These are phyloP conservation scores for Prietella phreatophila DNA, from an alignment of 2,113 vertebrate genomes.

Conservation along the genomic window DNA sequence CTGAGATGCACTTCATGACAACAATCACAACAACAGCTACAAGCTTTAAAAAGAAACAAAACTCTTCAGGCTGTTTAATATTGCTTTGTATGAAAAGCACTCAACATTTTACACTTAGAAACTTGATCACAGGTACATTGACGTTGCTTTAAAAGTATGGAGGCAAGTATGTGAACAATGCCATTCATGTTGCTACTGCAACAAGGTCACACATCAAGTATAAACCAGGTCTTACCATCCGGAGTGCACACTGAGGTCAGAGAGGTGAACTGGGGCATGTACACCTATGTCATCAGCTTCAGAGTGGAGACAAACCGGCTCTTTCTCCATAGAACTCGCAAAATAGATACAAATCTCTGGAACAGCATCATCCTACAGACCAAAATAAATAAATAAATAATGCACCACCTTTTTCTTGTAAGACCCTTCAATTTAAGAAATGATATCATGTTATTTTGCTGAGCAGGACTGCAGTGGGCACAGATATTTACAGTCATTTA, in stretches of 20 bases:
- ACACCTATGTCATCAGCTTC: constrained; percentile 70
- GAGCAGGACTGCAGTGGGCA: background rate
- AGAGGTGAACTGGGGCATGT: constrained; percentile 65
- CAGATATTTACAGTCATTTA: background rate
- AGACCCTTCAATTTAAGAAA: background rate
- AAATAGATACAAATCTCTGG: constrained; percentile 74
- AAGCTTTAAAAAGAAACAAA: background rate
- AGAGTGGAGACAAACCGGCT: constrained; percentile 63
- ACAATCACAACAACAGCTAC: background rate
- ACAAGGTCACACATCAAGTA: background rate
- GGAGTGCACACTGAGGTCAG: constrained; percentile 71
- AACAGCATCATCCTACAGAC: constrained; percentile 69
- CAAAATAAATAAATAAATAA: constrained; percentile 25
- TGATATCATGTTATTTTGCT: background rate
- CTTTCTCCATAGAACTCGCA: constrained; percentile 45
- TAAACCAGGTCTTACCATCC: constrained; percentile 73
- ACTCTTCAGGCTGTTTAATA: background rate
- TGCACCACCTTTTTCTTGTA: too few relatives aligned
- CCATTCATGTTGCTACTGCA: background rate
- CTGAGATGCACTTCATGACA: background rate
- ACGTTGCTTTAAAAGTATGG: background rate
- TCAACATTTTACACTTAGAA: background rate
- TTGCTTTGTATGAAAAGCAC: background rate
- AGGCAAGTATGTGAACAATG: background rate
- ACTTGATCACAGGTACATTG: background rate